Base-by-base conservation (phyloP, 2,888 invertebrate genomes). In the Melipona beecheii region DNA sequence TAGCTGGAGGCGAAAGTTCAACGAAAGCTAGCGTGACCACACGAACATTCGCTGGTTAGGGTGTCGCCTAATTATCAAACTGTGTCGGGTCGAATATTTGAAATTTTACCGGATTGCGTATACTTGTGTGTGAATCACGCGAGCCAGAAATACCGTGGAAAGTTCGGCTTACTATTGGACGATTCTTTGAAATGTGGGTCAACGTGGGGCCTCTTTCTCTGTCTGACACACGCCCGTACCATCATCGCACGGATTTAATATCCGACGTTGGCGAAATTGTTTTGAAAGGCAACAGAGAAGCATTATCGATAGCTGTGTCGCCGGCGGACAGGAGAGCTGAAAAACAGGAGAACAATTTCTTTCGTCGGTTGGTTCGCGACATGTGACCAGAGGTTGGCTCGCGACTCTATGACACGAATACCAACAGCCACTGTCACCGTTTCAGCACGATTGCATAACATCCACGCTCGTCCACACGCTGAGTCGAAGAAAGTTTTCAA, bases 401-500 rank as follows among this genome's bases (percentile, higher is more conserved):
- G 81, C 69, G 52, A 78, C 78, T 90, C 84, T 80, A 79, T 81
- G 90, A 90, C 89, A 88, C 80, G 80, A 90, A 89, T 89, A 86
- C 89, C 84, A 72, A 68, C 58, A 73, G 36, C 27, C 52, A 62
- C 71, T 43, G 72, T 52, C 65, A 78, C 54, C 75, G 76, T 82
- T 90, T 85, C 82, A 31, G 64, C 81, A 62, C 43, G 54, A 54
- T 90, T 90, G 76, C 90, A 81, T 88, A 90, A 89, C 65, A 52
- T 17, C 19, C 24, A 24, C 58, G 52, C 50, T 66, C 43, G 9
- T 9, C 78, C 69, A 68, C n/a, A 5, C 69, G 70, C 75, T n/a
- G 71, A 50, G n/a, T 31, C 36, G 68, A 62, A 58, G 70, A 85
- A 74, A 80, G 58, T 58, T 52, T 77, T 17, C 56, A 24, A 70